Base-by-base conservation (phyloP, 2,797 vertebrate genomes). In the Sebastes elongatus region DNA sequence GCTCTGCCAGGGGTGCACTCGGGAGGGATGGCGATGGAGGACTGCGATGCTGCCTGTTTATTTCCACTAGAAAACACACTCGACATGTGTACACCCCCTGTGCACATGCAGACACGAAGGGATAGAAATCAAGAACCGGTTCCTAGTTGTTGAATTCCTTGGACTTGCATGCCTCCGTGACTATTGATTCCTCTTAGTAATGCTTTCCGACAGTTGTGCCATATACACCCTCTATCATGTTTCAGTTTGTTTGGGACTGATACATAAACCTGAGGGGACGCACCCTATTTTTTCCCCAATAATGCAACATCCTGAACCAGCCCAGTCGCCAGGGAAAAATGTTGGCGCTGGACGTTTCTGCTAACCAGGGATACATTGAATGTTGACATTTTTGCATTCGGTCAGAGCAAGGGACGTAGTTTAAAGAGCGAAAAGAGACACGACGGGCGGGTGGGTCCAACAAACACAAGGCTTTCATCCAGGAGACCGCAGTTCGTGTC, bases 31-130 rank as follows among this genome's bases (percentile, higher is more conserved):
- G 86, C 85, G 68, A 91, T 88, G 80, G 23, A 23, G 23, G 23
- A 23, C 23, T 23, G 86, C 85, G 68, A 91, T 88, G 80, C 63
- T 7, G 78, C 53, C 85, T 70, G 78, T 56, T 81, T 61, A 33
- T 84, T 90, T 92, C 83, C 80, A 82, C 83, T 72, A 68, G 65
- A 87, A 88, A 86, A 85, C 76, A 86, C 79, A 71, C 86, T 76
- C 5, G 69, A 90, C 85, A 77, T 67, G 71, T 35, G 60, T 60
- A 56, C 35, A 33, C 35, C 38, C 55, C 32, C 10, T 11, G 59
- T 61, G 33, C 70, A 72, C 82, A 76, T 25, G 56, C 64, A 79
- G 53, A 82, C 35, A 65, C 52, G 33, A 1, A 20, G 63, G 16
- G 16, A 13, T 20, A 8, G 11, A 5, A 10, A 60, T 60, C 16